Evolutionary conservation across 2,888 invertebrate genomes (phyloP), one percentile per base, ranked within the genome.

Genomic region (Drosophila eohydei): DNA sequence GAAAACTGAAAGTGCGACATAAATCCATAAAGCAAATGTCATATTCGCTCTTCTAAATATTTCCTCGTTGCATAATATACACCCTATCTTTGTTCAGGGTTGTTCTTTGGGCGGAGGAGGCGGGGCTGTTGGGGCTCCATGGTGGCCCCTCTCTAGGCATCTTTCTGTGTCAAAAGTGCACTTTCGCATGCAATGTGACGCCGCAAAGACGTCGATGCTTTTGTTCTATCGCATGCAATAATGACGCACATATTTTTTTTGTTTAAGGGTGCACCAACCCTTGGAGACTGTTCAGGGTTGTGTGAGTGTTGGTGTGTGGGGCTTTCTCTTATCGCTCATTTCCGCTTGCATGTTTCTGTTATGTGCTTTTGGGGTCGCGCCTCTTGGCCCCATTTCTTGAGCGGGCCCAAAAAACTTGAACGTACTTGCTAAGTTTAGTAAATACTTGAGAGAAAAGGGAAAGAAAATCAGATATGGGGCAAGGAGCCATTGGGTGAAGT

Each of bases 1-100:
- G 43, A 28, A 83, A 83, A 78, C 62, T 61, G 81, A 87, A 68
- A 79, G 87, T 81, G 77, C 73, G 55, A 68, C 61, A 64, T 16
- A 78, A 71, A 71, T 71, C 66, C 50, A 75, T 79, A 71, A 67
- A 79, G 57, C 43, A 66, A 63, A 74, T 60, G 40, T 74, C 70
- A 32, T 28, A 21, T 52, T 0, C 30, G 48, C 43, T 70, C 64
- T 26, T 44, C 59, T 26, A 60, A 63, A 67, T 54, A 50, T 58
- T 72, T 48, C 26, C 64, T 48, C 41, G 51, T 59, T 64, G 21
- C 71, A 50, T 43, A 46, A 32, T 72, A 48, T 43, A n/a, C 48
- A 50, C 16, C n/a, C 58, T 21, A 36, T 46, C 21, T 38, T 21
- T 38, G 7, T 46, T 61, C 28, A 16, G 67, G 41, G 56, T 16